Base-by-base conservation (phyloP, 2,888 invertebrate species). In the Drosophila tripunctata region DNA sequence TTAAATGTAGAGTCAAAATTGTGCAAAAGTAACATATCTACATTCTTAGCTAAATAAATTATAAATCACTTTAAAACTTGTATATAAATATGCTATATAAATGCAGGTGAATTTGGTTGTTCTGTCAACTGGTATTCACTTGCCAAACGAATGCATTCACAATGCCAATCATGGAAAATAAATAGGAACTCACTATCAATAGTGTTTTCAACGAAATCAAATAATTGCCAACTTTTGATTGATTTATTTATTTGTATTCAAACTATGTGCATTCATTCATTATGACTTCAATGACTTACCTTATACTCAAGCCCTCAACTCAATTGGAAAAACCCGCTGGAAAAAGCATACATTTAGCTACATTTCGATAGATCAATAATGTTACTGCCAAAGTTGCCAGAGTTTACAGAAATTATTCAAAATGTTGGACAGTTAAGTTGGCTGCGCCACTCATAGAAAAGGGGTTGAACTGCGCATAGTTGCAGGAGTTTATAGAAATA, bases 51-150 rank as follows among this genome's bases (percentile, higher is more conserved):
- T n/a, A n/a, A n/a, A n/a, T n/a, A n/a, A n/a, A n/a, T n/a, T n/a
- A n/a, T n/a, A n/a, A n/a, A n/a, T n/a, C n/a, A n/a, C n/a, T n/a
- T n/a, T n/a, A n/a, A n/a, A n/a, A n/a, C n/a, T n/a, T n/a, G n/a
- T n/a, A n/a, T n/a, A n/a, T n/a, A n/a, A n/a, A n/a, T n/a, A n/a
- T n/a, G n/a, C n/a, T n/a, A n/a, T n/a, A n/a, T n/a, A n/a, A n/a
- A n/a, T n/a, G 30, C 21, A 22, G 33, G 33, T 47, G 21, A 47
- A 47, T 22, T 10, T 21, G 3, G 47, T 33, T 47, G n/a, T 47
- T 8, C 47, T 22, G 21, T 33, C 1, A 33, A 47, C 33, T 33
- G 10, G 22, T 47, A 22, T 15, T 47, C 22, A 33, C 22, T 47
- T 14, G 44, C n/a, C 7, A 17, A 15, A 27, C 5, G 24, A 24